Evolutionary conservation across 2,888 invertebrate species (phyloP).

Genomic region (Hipparchia sbordonii): DNA sequence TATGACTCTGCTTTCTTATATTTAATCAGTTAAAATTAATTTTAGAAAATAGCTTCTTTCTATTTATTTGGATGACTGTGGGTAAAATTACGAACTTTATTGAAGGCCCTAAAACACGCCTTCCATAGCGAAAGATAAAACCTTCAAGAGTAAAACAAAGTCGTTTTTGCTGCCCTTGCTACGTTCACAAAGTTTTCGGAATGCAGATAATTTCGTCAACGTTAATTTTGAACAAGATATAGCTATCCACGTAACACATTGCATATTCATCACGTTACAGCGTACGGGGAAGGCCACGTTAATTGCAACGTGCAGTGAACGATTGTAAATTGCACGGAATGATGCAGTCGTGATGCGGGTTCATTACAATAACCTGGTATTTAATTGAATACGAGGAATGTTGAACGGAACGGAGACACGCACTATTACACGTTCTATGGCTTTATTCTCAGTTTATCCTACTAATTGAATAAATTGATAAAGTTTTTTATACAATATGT

Average conservation of each 20-base stretch:
- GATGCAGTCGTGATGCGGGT: conserved; percentile 66
- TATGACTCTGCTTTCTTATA: too few species aligned
- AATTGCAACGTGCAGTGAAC: conserved; percentile 72
- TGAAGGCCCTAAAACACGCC: too few species aligned
- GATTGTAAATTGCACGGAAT: conserved; percentile 74
- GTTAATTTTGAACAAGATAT: conserved; percentile 44
- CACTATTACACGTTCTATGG: conserved; percentile 39
- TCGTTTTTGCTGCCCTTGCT: too few species aligned
- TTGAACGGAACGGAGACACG: conserved; percentile 45
- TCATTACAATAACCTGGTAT: conserved; percentile 75
- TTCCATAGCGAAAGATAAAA: too few species aligned
- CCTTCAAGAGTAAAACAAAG: too few species aligned
- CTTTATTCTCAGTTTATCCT: conserved; percentile 2
- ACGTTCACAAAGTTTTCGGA: too few species aligned
- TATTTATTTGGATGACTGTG: too few species aligned
- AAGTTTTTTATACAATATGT: too few species aligned
- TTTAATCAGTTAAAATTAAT: background rate
- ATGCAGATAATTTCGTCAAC: too few species aligned
- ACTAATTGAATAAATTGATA: background rate
- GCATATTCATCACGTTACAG: conserved; percentile 43
- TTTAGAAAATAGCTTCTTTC: background rate
- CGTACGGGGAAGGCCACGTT: conserved; percentile 60
- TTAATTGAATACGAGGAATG: conserved; percentile 71
- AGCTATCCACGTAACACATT: conserved; percentile 42
- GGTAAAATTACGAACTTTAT: too few species aligned